These are phyloP conservation scores for Thera obeliscata DNA, from an alignment of 2,888 invertebrate species.

Conservation along the genomic window DNA sequence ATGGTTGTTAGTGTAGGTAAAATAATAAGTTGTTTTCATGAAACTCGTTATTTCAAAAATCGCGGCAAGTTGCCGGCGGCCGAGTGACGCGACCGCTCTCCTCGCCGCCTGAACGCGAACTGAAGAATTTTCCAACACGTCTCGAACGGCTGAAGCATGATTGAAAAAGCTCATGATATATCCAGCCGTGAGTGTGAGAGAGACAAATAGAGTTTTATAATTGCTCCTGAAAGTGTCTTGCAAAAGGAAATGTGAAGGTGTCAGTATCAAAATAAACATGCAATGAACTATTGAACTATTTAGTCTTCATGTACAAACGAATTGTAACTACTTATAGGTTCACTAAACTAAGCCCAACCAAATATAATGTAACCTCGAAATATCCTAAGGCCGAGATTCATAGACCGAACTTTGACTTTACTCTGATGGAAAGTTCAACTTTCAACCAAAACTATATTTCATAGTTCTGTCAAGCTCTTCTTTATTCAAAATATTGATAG, in stretches of 20 bases:
- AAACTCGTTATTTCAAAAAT: conserved; percentile 56
- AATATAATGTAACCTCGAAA: too few species aligned
- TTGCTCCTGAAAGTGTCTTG: conserved; percentile 42
- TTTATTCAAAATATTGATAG: too few species aligned
- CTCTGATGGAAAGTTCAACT: too few species aligned
- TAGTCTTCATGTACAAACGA: conserved; percentile 47
- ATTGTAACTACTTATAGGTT: too few species aligned
- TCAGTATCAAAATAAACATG: conserved; percentile 77
- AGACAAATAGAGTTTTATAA: conserved; percentile 49
- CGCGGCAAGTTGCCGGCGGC: conserved; percentile 60
- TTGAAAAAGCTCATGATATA: conserved; percentile 62
- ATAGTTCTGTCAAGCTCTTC: too few species aligned
- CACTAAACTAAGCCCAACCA: too few species aligned
- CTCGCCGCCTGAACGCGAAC: conserved; percentile 78
- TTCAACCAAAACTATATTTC: too few species aligned
- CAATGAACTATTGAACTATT: conserved; percentile 56
- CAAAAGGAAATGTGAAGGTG: conserved; percentile 70
- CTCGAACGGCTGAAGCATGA: conserved; percentile 54
- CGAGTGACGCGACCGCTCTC: conserved; percentile 61
- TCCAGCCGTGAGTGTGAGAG: conserved; percentile 57
- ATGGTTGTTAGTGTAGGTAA: conserved; percentile 17
- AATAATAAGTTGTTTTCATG: conserved; percentile 48
- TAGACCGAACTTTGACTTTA: too few species aligned
- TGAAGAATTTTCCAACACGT: conserved; percentile 61
- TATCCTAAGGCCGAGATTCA: too few species aligned